These are phyloP conservation scores for crab-eating macaque (Macaca fascicularis) DNA, from an alignment of 2,113 vertebrate genomes.

Conservation along the genomic window DNA sequence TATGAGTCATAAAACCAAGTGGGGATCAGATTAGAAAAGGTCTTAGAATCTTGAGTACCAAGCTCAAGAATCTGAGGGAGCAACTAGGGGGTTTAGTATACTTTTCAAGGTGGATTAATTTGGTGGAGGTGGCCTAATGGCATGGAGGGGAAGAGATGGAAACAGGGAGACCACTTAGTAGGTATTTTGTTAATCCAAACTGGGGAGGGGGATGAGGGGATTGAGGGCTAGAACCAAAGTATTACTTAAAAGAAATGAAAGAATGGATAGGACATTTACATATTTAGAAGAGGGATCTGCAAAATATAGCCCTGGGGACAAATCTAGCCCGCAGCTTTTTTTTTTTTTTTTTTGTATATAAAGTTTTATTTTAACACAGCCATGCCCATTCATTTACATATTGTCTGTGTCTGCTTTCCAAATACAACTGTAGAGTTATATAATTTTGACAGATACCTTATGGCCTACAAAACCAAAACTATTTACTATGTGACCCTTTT, in stretches of 20 bases:
- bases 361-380: neutral
- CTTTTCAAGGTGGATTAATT: neutral
- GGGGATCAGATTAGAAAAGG: neutral
- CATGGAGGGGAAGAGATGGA: neutral
- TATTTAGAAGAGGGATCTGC: neutral
- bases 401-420: neutral
- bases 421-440: neutral
- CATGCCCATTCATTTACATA: neutral
- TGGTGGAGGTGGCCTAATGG: neutral
- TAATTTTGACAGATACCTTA: neutral
- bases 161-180: neutral
- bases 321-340: neutral
- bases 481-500: neutral
- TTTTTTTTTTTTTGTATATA: neutral
- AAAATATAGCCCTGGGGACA: neutral
- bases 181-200: neutral
- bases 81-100: neutral
- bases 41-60: slow-evolving; percentile 13
- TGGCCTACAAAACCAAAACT: neutral
- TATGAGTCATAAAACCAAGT: neutral
- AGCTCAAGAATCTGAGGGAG: neutral
- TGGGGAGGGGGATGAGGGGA: neutral
- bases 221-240: neutral
- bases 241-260: neutral
- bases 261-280: neutral